phyloP scores from a whole-genome alignment of 2,888 invertebrate genomes.

The Nephrotoma appendiculata region DNA sequence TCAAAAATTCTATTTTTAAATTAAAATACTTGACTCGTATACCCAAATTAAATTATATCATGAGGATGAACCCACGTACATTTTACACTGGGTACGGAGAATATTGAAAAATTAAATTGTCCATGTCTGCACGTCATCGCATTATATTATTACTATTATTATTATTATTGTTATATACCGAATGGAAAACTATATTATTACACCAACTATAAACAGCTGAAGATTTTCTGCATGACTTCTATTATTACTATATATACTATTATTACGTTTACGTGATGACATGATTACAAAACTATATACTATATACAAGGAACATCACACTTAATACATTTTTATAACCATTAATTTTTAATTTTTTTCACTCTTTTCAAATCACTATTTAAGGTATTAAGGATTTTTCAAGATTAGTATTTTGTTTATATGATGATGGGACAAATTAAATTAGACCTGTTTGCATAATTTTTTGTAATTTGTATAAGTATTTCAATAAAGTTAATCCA shows the following conservation, averaged over 20 bases:
- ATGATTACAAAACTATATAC: neutral
- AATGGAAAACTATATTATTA: neutral
- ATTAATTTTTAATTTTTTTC: neutral
- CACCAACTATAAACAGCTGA: neutral
- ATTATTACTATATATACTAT: neutral
- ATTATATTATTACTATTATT: neutral
- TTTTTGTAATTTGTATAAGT: no score
- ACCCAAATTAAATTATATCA: neutral
- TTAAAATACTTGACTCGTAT: no score
- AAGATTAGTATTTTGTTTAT: neutral
- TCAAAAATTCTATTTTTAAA: no score
- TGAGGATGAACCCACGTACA: neutral
- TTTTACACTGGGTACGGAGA: neutral
- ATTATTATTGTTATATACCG: neutral
- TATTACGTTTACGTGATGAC: neutral
- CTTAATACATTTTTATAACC: neutral
- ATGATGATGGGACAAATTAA: no score
- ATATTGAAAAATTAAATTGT: neutral
- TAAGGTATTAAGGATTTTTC: neutral
- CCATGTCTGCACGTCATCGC: neutral
- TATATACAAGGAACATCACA: neutral
- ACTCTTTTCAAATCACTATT: neutral
- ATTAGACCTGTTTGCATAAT: no score
- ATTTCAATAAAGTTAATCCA: no score
- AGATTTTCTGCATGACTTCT: neutral